Evolutionary conservation across 2,888 invertebrate species (phyloP), one percentile per base, ranked within the genome.

Genomic region (Cerceris ruficornis): DNA sequence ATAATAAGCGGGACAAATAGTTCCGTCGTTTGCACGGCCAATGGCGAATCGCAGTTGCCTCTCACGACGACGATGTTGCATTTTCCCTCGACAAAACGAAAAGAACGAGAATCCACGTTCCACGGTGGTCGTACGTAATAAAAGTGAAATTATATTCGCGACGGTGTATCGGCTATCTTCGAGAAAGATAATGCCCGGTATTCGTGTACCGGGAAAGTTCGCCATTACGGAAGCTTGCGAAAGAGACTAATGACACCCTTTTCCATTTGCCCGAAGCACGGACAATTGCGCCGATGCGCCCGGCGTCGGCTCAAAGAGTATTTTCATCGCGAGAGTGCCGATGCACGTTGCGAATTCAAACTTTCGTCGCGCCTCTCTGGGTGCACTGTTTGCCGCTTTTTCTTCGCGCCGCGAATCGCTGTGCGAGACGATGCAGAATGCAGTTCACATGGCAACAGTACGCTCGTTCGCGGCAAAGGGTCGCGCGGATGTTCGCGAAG

Each of bases 1-100:
- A 65, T 79, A 82, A 76, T 74, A 74, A 79, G 74, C 68, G 69
- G 66, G 74, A 71, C 68, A 82, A 76, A 74, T 81, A 78, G 62
- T 72, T 75, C 65, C 67, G 52, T 72, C 73, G 60, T 52, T 74
- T 42, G n/a, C 46, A 8, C 58, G 11, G 46, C 65, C 28, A 28
- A 6, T 52, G 54, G 28, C 41, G 50, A 14, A 4, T 52, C 77
- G 64, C 61, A 43, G 52, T 54, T 55, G 17, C 60, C 14, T 68
- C 64, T 68, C 52, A 64, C 39, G 49, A 52, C 13, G 46, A 14
- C 28, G 41, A 61, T 14, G 46, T 61, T 52, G 28, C 57, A 43
- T 69, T 15, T 52, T 28, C 58, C 39, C 39, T 13, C 5, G 69
- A 7, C 42, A 42, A 50, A 57, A 39, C 4, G 28, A 28, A 28